A percentile compares a stretch with the other conserved stretches of the same genome.
These are phyloP conservation scores for Anguilla obscura DNA, from an alignment of 2,797 vertebrate species.

Conservation along the genomic window DNA sequence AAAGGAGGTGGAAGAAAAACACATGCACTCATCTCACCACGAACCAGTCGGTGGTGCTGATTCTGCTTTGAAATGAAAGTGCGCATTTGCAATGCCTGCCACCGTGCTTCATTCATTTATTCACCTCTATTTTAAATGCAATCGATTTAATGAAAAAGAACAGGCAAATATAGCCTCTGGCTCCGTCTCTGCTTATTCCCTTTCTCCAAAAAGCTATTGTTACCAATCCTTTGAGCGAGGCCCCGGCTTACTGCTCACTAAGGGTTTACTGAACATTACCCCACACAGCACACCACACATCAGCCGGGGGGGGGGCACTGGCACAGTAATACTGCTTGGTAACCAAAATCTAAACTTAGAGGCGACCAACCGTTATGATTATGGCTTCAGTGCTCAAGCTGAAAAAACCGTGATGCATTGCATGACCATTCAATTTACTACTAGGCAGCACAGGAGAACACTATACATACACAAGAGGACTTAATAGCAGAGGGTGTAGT, in stretches of 20 bases:
- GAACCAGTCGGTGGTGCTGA: neutral
- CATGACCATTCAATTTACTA: neutral
- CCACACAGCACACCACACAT: slow-evolving; percentile 27
- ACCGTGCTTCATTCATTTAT: neutral
- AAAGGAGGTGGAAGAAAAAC: too few species aligned
- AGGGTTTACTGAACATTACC: slow-evolving; percentile 23
- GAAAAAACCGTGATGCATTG: neutral
- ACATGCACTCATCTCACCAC: too few species aligned
- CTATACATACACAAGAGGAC: neutral
- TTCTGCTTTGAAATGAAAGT: neutral
- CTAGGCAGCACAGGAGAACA: neutral
- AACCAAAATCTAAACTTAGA: slow-evolving; percentile 9
- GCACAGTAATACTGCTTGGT: slow-evolving; percentile 18
- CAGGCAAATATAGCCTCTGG: neutral
- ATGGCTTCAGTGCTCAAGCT: neutral
- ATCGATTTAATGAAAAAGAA: neutral
- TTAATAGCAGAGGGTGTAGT: slow-evolving; percentile 12
- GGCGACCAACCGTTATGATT: neutral
- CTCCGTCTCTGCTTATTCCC: neutral
- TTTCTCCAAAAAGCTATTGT: slow-evolving; percentile 24
- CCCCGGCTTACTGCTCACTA: slow-evolving; percentile 17
- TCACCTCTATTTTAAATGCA: neutral
- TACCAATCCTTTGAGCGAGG: slow-evolving; percentile 12
- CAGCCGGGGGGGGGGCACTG: neutral
- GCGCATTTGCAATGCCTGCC: neutral